Evolutionary conservation across 2,797 vertebrate species (phyloP), one percentile per base, ranked within the genome.

Genomic region (Furcifer pardalis): DNA sequence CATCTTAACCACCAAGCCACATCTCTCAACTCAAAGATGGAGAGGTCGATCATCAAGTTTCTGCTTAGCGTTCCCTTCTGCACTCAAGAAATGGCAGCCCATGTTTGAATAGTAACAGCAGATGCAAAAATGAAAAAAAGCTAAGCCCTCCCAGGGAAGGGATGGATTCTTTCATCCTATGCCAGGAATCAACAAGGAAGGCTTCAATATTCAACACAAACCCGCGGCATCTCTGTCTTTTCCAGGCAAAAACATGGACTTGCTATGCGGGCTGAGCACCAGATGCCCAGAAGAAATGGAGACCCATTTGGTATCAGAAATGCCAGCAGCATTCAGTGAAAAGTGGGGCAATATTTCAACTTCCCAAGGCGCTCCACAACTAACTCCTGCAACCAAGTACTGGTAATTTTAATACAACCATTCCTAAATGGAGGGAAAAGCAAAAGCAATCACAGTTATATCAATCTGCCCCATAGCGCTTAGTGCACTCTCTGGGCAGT

Each of bases 121-220:
- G 2, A 68, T 15, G 89, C 87, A 87, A 81, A n/a, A n/a, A n/a
- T n/a, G n/a, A 87, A 81, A 88, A 89, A 83, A 90, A 89, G 89
- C 89, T 92, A 91, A 91, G 13, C 37, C 52, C 84, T 88, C 89
- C 89, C 46, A 91, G 92, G 91, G 91, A 93, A 89, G 92, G 91
- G 90, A 91, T 17, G 83, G 90, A 92, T 92, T 91, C 91, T 89
- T 91, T 89, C 93, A 30, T 59, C 52, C 92, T 2, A 5, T 93
- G 93, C 82, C 78, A 87, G 85, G 62, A 78, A 84, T 89, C 90
- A 91, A 94, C 93, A 90, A 92, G 89, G 84, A 87, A 90, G 89
- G 89, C 91, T 93, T 91, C 90, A 92, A 90, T 90, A 90, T 90
- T 91, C 91, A 89, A 84, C 91, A 88, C 83, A 91, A 68, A 46